Evolutionary conservation across 2,888 invertebrate genomes (phyloP).

Genomic region (Octodonta nipae): DNA sequence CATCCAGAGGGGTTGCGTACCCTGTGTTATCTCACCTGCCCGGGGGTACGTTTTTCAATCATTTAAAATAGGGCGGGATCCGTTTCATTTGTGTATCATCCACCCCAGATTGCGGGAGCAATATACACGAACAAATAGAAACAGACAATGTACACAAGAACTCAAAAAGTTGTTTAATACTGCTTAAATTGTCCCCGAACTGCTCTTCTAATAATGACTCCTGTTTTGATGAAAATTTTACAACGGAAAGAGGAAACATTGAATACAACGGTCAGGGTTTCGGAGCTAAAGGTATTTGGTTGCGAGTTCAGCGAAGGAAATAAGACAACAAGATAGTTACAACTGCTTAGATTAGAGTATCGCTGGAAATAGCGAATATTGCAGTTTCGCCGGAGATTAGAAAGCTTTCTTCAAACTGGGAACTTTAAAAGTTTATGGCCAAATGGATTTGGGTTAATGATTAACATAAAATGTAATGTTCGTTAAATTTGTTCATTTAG

Average conservation of each 20-base stretch:
- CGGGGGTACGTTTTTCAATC: slow-evolving; percentile 26
- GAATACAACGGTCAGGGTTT: slow-evolving; percentile 1
- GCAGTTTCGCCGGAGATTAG: no score
- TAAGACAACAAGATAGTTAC: no score
- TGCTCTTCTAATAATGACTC: neutral
- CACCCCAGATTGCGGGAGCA: slow-evolving; percentile 12
- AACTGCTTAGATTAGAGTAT: no score
- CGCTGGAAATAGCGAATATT: no score
- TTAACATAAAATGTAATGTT: no score
- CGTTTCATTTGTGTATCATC: slow-evolving; percentile 6
- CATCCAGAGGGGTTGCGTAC: slow-evolving; percentile 13
- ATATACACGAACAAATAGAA: slow-evolving; percentile 13
- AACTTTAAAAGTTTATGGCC: no score
- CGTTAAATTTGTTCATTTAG: no score
- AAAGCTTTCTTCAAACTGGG: no score
- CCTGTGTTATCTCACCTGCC: slow-evolving; percentile 26
- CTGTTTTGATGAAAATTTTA: slow-evolving; percentile 1
- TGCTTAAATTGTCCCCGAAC: slow-evolving; percentile 8
- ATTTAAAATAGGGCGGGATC: slow-evolving; percentile 17
- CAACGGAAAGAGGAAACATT: neutral
- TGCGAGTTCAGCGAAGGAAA: no score
- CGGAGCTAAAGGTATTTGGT: no score
- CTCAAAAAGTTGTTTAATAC: slow-evolving; percentile 17
- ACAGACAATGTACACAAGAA: slow-evolving; percentile 16
- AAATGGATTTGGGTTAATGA: no score